phyloP scores from a whole-genome alignment of 1,140 invertebrate species.

The Zaprionus inermis region DNA sequence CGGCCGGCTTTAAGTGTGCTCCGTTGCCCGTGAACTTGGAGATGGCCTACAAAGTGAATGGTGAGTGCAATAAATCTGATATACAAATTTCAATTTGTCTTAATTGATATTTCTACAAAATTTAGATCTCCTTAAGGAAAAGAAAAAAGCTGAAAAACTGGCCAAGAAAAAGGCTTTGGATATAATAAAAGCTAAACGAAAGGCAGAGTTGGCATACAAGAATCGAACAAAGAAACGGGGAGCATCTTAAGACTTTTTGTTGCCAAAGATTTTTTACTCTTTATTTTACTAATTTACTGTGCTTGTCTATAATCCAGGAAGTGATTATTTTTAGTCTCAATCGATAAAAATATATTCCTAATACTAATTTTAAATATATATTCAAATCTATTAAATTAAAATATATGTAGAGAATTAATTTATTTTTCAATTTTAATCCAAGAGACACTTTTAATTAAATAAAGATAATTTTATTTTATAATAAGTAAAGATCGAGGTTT shows the following conservation, averaged over 20 bases:
- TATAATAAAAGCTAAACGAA: neutral
- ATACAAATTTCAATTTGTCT: neutral
- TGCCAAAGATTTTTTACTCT: too few relatives aligned
- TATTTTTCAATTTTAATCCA: too few relatives aligned
- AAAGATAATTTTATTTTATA: too few relatives aligned
- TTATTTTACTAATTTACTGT: too few relatives aligned
- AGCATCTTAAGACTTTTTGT: neutral
- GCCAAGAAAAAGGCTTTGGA: slow-evolving; percentile 23
- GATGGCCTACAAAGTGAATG: slow-evolving; percentile 14
- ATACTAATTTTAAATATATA: too few relatives aligned
- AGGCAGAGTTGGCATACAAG: neutral
- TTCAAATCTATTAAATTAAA: too few relatives aligned
- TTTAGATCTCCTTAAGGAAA: neutral
- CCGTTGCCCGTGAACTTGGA: slow-evolving; percentile 65
- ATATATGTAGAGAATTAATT: too few relatives aligned
- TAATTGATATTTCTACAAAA: neutral
- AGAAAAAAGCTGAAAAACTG: slow-evolving; percentile 24
- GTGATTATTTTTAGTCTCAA: too few relatives aligned
- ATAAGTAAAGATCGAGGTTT: too few relatives aligned
- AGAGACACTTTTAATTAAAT: too few relatives aligned
- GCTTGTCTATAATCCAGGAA: too few relatives aligned
- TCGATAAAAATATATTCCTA: too few relatives aligned
- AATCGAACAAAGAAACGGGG: neutral
- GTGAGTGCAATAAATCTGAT: neutral
- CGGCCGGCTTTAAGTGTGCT: slow-evolving; percentile 65